Evolutionary conservation across 2,888 invertebrate genomes (phyloP).

Genomic region (Harpalus rufipes): DNA sequence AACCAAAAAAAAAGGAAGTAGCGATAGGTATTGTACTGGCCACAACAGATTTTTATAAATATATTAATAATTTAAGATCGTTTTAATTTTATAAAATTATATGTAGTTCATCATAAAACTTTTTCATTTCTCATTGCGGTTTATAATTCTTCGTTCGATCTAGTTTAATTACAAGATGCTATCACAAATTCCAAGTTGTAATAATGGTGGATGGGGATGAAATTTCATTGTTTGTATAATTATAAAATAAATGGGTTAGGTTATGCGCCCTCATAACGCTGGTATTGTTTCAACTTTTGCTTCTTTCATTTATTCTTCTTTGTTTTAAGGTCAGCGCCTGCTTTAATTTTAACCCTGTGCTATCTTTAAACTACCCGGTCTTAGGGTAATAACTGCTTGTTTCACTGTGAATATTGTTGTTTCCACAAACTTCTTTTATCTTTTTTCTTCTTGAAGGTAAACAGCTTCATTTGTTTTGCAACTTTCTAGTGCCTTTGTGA

Average conservation of each 20-base stretch:
- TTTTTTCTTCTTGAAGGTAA: constrained; percentile 55
- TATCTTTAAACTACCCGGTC: constrained; percentile 43
- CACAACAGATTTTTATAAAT: too few species aligned
- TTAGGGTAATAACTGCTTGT: constrained; percentile 55
- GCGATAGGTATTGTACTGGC: too few species aligned
- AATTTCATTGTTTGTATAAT: constrained; percentile 26
- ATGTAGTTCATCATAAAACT: not conserved
- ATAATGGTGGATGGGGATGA: not conserved
- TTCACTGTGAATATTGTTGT: constrained; percentile 59
- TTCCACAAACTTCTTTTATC: constrained; percentile 57
- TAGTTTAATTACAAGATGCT: not conserved
- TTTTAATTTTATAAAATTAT: too few species aligned
- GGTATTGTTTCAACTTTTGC: constrained; percentile 50
- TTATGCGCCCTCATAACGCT: constrained; percentile 12
- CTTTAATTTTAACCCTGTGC: constrained; percentile 33
- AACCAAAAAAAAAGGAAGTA: too few species aligned
- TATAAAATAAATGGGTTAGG: constrained; percentile 13
- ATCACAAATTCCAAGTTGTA: not conserved
- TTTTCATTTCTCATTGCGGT: not conserved
- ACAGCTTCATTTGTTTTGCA: constrained; percentile 59
- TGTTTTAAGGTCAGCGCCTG: constrained; percentile 35
- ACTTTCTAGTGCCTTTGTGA: constrained; percentile 47
- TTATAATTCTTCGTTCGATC: not conserved
- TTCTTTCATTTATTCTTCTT: constrained; percentile 51
- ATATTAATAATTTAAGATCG: too few species aligned